Percentiles rank a stretch among this genome's conserved stretches.
phyloP scores from a whole-genome alignment of 2,888 invertebrate species.

The Trichogramma dendrolimi region DNA sequence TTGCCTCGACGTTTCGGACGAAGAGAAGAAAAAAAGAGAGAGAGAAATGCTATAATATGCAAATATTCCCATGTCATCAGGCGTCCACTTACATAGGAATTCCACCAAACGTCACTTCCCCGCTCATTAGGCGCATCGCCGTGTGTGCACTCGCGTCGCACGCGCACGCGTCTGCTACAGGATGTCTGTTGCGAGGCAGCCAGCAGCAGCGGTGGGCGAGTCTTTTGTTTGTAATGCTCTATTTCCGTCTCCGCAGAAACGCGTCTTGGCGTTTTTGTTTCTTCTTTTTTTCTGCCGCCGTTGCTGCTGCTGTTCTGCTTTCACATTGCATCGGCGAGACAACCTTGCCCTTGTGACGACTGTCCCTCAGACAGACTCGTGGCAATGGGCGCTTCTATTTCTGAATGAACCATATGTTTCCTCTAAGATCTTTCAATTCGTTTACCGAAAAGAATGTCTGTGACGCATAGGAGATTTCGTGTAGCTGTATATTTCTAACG shows the following conservation, averaged over 20 bases:
- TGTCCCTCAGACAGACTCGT: conserved; percentile 15
- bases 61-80: not conserved
- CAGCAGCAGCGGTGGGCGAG: not conserved
- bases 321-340: not conserved
- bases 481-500: no score
- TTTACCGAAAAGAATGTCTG: no score
- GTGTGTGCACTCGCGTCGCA: not conserved
- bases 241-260: conserved; percentile 12
- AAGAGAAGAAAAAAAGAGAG: no score
- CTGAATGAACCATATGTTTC: conserved; percentile 8
- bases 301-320: not conserved
- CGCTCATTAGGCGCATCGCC: not conserved
- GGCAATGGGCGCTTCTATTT: conserved; percentile 13
- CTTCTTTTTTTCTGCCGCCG: conserved; percentile 13
- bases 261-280: not conserved
- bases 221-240: conserved; percentile 18
- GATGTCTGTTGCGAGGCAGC: conserved; percentile 9
- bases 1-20: no score
- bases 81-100: not conserved
- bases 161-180: conserved; percentile 1
- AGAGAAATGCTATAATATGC: no score
- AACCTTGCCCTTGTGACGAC: conserved; percentile 17
- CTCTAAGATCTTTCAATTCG: no score
- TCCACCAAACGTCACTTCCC: not conserved
- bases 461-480: no score